Percentiles rank a stretch among this genome's conserved stretches.
Evolutionary conservation across 2,888 invertebrate species (phyloP).

Genomic region (Rhogogaster chlorosoma): DNA sequence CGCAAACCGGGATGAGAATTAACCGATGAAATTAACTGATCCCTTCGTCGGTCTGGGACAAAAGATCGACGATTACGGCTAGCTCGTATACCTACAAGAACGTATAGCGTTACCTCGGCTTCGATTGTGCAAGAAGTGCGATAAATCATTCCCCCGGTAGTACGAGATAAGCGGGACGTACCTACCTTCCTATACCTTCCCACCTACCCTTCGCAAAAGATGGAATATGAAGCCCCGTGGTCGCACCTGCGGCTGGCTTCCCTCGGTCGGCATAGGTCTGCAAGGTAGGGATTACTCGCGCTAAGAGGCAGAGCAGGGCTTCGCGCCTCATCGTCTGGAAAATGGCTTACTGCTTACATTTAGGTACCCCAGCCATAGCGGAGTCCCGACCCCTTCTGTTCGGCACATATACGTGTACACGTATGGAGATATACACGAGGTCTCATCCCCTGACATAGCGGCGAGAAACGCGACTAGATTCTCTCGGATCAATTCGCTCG

Average conservation of each 20-base stretch:
- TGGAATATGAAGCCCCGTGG: slow-evolving; percentile 70
- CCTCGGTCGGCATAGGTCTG: slow-evolving; percentile 65
- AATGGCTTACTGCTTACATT: slow-evolving; percentile 78
- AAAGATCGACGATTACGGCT: slow-evolving; percentile 23
- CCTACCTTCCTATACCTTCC: not conserved
- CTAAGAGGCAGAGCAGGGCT: slow-evolving; percentile 75
- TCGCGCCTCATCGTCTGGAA: slow-evolving; percentile 78
- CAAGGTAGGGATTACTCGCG: slow-evolving; percentile 74
- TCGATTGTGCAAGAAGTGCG: slow-evolving; percentile 33
- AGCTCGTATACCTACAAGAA: slow-evolving; percentile 10
- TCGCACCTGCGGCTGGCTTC: slow-evolving; percentile 76
- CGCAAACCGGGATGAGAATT: not conserved
- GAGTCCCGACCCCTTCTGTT: slow-evolving; percentile 34
- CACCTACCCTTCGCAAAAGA: slow-evolving; percentile 65
- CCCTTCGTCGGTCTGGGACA: slow-evolving; percentile 24
- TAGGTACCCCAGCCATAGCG: slow-evolving; percentile 64
- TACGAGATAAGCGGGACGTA: slow-evolving; percentile 32
- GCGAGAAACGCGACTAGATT: not conserved
- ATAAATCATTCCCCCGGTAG: slow-evolving; percentile 32
- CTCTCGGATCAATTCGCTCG: slow-evolving; percentile 19
- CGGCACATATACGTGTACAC: not conserved
- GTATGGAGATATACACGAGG: not conserved
- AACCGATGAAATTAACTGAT: slow-evolving; percentile 29
- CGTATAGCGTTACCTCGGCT: slow-evolving; percentile 1
- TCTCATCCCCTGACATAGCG: not conserved